Evolutionary conservation across 53 echinoderm and acorn worm genomes (phyloP).

Genomic region (Zoroaster sp.): DNA sequence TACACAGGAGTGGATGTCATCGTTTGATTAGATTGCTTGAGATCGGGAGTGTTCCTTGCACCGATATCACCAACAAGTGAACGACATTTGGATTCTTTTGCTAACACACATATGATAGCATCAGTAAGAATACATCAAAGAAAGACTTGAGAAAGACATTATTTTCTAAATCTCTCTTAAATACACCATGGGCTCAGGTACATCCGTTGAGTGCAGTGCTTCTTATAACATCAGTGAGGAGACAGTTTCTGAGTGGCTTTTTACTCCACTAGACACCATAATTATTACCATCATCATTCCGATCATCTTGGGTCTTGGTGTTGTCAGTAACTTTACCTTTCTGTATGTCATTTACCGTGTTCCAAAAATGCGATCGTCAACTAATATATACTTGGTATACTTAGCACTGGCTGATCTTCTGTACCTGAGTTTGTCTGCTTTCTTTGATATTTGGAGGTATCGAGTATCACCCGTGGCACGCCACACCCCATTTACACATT

Average conservation of each 20-base stretch:
- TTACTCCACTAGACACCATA: neutral
- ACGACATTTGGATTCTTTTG: neutral
- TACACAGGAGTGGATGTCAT: too few species aligned
- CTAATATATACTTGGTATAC: conserved; percentile 18
- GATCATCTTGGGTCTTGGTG: conserved; percentile 22
- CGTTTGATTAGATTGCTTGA: too few species aligned
- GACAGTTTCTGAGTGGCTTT: neutral
- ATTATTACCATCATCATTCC: conserved; percentile 45
- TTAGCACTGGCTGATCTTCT: conserved; percentile 36
- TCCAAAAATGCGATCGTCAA: conserved; percentile 4
- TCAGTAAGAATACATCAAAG: neutral
- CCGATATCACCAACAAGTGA: too few species aligned
- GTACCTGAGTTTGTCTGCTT: neutral
- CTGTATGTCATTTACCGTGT: conserved; percentile 14
- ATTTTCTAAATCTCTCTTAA: too few species aligned
- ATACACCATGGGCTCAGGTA: neutral
- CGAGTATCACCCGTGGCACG: neutral
- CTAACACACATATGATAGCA: too few species aligned
- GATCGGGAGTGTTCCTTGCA: too few species aligned
- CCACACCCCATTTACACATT: neutral
- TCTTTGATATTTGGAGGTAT: neutral
- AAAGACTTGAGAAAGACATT: neutral
- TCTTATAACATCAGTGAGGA: neutral
- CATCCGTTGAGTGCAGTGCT: neutral
- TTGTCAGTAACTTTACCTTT: conserved; percentile 6